Evolutionary conservation across 1,140 invertebrate species (phyloP), one percentile per base, ranked within the genome.

Genomic region (Zaprionus taronus): DNA sequence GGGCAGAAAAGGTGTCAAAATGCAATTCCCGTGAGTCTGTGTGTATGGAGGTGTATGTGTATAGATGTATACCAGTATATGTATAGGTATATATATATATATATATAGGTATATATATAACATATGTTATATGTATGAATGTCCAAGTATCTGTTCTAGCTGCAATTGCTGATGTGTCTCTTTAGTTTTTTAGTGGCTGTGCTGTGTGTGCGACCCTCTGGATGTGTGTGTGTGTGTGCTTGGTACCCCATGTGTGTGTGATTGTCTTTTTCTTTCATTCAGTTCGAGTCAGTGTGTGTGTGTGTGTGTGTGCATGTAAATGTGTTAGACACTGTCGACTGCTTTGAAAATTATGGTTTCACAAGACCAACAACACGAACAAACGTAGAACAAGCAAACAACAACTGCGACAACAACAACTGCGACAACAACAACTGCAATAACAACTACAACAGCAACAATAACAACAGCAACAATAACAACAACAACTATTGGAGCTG

Each of bases 311-410:
- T 28, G 44, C 41, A 14, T 53, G 31, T 51, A 63, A 44, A 38
- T 67, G 69, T 62, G n/a, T 55, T 66, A 28, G 63, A 14, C 47
- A 53, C 31, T 31, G 14, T 4, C 51, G 60, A 20, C 63, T 68
- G 72, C 72, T 77, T 83, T 55, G 70, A 75, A 87, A 87, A 87
- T 90, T 87, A 87, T 87, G 84, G 84, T 87, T 87, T 87, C 84
- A 60, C 84, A 77, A 73, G 55, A 64, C 26, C 51, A 58, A 63
- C 73, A 80, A 73, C 44, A 38, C 51, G 36, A 31, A 14, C 9
- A 31, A 61, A 61, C 15, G n/a, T 11, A 20, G 49, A 36, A 55
- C 15, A 53, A 41, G 14, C 24, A 9, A 15, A 22, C 41, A 17
- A 72, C 20, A 22, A 56, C 22, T n/a, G 41, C 26, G n/a, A 58